Percentiles rank a stretch among this genome's conserved stretches.
phyloP scores from a whole-genome alignment of 1,140 invertebrate species.

The Aphis gossypii region DNA sequence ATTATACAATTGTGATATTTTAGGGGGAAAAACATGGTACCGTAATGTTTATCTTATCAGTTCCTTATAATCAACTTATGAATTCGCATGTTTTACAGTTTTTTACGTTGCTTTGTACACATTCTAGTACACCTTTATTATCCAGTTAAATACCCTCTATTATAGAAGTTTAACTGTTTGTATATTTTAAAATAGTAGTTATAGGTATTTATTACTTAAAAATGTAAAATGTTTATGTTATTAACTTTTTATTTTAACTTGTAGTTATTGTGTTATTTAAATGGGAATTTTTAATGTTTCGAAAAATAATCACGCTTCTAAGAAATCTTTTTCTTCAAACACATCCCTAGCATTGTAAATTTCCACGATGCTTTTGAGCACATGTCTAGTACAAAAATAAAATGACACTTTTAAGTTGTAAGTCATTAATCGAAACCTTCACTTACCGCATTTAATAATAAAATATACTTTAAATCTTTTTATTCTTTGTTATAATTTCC shows the following conservation, averaged over 20 bases:
- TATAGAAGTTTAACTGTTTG: neutral
- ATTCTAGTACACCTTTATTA: neutral
- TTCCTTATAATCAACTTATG: neutral
- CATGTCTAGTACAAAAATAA: neutral
- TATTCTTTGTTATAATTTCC: neutral
- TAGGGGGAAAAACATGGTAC: neutral
- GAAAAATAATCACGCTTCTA: neutral
- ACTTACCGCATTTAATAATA: neutral
- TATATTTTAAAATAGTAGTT: neutral
- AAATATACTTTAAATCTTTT: neutral
- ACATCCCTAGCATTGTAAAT: neutral
- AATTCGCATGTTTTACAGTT: neutral
- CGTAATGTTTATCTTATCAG: conserved; percentile 16
- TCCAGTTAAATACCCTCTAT: neutral
- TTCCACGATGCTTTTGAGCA: neutral
- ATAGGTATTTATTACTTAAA: neutral
- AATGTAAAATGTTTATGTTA: neutral
- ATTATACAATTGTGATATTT: neutral
- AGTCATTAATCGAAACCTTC: neutral
- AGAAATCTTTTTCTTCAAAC: neutral
- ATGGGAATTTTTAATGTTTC: neutral
- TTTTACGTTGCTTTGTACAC: neutral
- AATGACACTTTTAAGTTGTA: neutral
- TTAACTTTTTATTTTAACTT: neutral
- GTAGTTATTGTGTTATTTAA: neutral